Conservation (phyloP, 2,113 vertebrate genomes). For the Herpetotheres cachinnans region DNA sequence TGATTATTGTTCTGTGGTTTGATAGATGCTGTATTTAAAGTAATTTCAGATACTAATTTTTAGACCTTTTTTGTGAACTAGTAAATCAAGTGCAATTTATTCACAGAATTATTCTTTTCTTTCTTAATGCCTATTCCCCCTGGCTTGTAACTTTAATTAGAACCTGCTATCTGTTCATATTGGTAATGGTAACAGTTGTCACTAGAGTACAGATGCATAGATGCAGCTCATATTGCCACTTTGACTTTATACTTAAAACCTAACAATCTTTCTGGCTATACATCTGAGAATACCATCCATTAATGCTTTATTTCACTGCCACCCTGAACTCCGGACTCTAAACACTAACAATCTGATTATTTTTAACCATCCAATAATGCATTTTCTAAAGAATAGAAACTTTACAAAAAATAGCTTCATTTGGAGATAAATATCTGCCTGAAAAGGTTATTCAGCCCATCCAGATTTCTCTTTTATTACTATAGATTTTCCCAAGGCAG, state of each 20-base stretch:
- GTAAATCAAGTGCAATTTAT: constrained; percentile 76
- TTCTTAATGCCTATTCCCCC: constrained; percentile 71
- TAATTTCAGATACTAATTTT: constrained; percentile 74
- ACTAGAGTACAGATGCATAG: constrained; percentile 43
- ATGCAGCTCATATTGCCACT: constrained; percentile 32
- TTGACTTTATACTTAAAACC: constrained; percentile 48
- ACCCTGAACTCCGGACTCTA: neutral
- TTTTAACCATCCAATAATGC: constrained; percentile 31
- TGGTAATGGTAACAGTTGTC: constrained; percentile 66
- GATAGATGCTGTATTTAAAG: constrained; percentile 72
- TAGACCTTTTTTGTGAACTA: constrained; percentile 71
- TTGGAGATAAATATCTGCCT: constrained; percentile 54
- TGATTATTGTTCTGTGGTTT: constrained; percentile 72
- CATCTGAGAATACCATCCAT: constrained; percentile 1
- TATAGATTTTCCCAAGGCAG: constrained; percentile 56
- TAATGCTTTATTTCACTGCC: constrained; percentile 24
- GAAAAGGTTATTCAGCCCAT: constrained; percentile 60
- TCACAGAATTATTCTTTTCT: constrained; percentile 69
- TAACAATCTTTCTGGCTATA: constrained; percentile 10
- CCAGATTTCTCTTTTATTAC: constrained; percentile 48
- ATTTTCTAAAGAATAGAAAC: constrained; percentile 25
- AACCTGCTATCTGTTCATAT: constrained; percentile 67
- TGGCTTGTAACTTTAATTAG: constrained; percentile 81
- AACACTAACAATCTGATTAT: constrained; percentile 7
- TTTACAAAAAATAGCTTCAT: constrained; percentile 5